A percentile compares a stretch with the other conserved stretches of the same genome.
Evolutionary conservation across 2,113 vertebrate genomes (phyloP).

Genomic region (Mohoua ochrocephala): DNA sequence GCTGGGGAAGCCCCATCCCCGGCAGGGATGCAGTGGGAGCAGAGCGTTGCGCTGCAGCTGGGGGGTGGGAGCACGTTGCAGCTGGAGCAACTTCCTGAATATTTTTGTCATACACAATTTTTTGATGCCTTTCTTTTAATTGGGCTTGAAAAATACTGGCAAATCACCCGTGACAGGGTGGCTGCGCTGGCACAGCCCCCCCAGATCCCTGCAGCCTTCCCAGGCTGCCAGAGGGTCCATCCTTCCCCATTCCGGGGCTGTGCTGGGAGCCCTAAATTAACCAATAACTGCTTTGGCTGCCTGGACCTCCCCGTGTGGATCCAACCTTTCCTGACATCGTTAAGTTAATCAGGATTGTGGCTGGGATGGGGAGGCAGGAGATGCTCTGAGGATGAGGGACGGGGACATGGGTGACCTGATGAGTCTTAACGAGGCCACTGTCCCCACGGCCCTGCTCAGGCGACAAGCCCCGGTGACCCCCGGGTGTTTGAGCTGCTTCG

Average conservation of each 20-base stretch:
- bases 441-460: not conserved
- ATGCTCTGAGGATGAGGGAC: not conserved
- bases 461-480: not conserved
- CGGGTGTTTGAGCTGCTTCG: accelerated
- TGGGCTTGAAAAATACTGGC: not conserved
- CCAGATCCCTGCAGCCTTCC: not conserved
- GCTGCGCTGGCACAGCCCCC: not conserved
- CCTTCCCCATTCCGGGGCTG: accelerated
- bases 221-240: not conserved
- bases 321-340: not conserved
- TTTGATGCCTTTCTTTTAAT: not conserved
- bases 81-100: not conserved
- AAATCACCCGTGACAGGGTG: accelerated
- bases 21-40: not conserved
- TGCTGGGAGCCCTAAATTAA: not conserved
- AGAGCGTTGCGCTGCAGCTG: not conserved
- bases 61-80: not conserved
- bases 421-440: not conserved
- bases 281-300: not conserved
- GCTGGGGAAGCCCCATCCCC: not conserved
- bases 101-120: not conserved
- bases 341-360: not conserved
- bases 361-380: not conserved
- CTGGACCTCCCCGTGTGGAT: accelerated
- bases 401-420: not conserved